A percentile compares a stretch with the other conserved stretches of the same genome.
phyloP scores from a whole-genome alignment of 2,797 vertebrate genomes.

The Phalloptychus januarius region DNA sequence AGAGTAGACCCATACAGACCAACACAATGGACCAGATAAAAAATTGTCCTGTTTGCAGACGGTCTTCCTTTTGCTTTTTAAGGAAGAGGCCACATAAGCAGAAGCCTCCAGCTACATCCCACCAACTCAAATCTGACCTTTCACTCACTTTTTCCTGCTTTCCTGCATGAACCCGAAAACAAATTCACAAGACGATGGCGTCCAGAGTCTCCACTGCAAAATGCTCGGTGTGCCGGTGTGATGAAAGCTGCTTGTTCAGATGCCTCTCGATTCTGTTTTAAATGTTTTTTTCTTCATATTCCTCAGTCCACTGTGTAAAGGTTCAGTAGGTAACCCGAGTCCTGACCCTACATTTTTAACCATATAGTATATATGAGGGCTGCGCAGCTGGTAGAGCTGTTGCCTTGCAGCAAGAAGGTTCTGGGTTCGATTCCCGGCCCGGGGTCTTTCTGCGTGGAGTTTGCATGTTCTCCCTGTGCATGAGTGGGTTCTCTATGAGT shows the following conservation, averaged over 20 bases:
- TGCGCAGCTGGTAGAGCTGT: too few relatives aligned
- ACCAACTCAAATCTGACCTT: background rate
- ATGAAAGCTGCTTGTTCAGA: background rate
- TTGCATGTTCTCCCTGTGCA: too few relatives aligned
- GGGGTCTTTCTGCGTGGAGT: too few relatives aligned
- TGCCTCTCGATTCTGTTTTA: background rate
- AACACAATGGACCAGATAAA: background rate
- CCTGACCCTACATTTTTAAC: background rate
- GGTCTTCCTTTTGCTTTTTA: background rate
- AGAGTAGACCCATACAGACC: background rate
- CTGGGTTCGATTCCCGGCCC: too few relatives aligned
- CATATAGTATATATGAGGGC: background rate
- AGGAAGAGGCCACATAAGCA: background rate
- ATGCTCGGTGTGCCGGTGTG: background rate
- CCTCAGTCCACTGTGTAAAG: background rate
- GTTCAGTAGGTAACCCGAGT: background rate
- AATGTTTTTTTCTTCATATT: background rate
- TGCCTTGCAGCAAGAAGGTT: too few relatives aligned
- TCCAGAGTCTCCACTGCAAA: background rate
- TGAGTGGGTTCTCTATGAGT: too few relatives aligned
- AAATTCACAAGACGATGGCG: background rate
- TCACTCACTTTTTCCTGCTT: background rate
- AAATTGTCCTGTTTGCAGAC: background rate
- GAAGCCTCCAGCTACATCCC: background rate
- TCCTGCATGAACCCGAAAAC: background rate